phyloP scores from a whole-genome alignment of 2,888 invertebrate species.

The Carpatolechia fugitivella region DNA sequence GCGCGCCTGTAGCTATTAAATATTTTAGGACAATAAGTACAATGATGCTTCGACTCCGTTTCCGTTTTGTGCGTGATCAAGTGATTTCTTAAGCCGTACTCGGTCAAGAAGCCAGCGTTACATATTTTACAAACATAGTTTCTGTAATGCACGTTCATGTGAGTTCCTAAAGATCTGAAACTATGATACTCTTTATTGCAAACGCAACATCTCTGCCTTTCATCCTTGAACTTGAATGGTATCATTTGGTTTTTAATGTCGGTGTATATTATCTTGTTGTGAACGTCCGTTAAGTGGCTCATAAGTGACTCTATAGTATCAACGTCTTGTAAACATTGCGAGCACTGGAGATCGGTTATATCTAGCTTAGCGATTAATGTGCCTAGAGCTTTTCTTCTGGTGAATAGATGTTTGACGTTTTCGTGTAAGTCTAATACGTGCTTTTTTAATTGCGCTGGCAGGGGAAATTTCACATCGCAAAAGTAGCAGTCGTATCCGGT shows the following conservation, averaged over 20 bases:
- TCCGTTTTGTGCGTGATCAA: constrained; percentile 24
- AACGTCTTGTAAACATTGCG: constrained; percentile 34
- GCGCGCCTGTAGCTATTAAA: constrained; percentile 37
- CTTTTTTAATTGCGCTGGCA: constrained; percentile 41
- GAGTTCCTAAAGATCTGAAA: constrained; percentile 39
- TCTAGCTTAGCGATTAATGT: constrained; percentile 47
- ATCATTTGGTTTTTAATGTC: constrained; percentile 51
- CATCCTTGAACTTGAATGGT: constrained; percentile 48
- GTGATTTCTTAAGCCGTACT: constrained; percentile 30
- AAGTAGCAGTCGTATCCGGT: constrained; percentile 47
- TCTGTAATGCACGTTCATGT: constrained; percentile 51
- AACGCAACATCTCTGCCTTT: constrained; percentile 39
- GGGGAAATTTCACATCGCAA: constrained; percentile 39
- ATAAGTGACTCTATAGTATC: constrained; percentile 38
- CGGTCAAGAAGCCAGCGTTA: constrained; percentile 41
- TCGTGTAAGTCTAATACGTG: constrained; percentile 37
- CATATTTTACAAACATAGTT: constrained; percentile 46
- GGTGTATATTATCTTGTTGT: constrained; percentile 36
- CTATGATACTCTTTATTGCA: constrained; percentile 41
- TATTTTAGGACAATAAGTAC: constrained; percentile 46
- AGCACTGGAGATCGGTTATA: constrained; percentile 48
- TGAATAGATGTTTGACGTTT: constrained; percentile 16
- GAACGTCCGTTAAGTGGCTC: constrained; percentile 39
- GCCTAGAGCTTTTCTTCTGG: constrained; percentile 27
- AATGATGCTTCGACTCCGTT: constrained; percentile 26